phyloP scores from a whole-genome alignment of 2,888 invertebrate species.

The Subacronicta megacephala region DNA sequence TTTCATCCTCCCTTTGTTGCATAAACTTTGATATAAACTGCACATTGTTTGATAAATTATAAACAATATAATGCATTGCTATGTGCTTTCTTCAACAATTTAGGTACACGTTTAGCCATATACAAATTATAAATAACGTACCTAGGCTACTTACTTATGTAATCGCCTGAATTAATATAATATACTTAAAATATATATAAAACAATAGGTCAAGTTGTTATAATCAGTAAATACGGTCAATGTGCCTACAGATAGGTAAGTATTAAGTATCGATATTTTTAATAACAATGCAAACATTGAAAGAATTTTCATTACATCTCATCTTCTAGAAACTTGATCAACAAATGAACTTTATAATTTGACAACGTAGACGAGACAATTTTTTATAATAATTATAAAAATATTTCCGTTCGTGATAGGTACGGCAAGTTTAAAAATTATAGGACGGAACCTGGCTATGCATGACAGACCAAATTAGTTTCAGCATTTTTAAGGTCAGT shows the following conservation, averaged over 20 bases:
- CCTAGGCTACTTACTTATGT: not conserved
- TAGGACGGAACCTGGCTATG: slow-evolving; percentile 28
- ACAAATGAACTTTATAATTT: too few relatives aligned
- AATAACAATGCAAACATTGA: too few relatives aligned
- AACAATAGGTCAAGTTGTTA: too few relatives aligned
- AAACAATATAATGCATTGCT: slow-evolving; percentile 13
- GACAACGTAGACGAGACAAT: too few relatives aligned
- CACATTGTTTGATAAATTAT: slow-evolving; percentile 31
- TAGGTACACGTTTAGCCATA: slow-evolving; percentile 10
- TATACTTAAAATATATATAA: too few relatives aligned
- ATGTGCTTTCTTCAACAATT: slow-evolving; percentile 19
- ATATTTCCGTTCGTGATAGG: not conserved
- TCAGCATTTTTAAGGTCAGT: slow-evolving; percentile 22
- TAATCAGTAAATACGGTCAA: too few relatives aligned
- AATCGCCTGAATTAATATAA: not conserved
- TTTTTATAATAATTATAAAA: too few relatives aligned
- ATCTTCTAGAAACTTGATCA: too few relatives aligned
- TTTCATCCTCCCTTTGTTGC: slow-evolving; percentile 36
- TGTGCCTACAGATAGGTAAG: too few relatives aligned
- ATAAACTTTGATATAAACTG: slow-evolving; percentile 22
- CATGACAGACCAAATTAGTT: slow-evolving; percentile 39
- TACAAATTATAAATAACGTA: not conserved
- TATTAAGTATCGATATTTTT: too few relatives aligned
- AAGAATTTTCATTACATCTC: too few relatives aligned
- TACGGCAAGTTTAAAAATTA: not conserved